Evolutionary conservation across 35 echinoderm and acorn worm genomes (phyloP).

Genomic region (Holothuria glaberrima): DNA sequence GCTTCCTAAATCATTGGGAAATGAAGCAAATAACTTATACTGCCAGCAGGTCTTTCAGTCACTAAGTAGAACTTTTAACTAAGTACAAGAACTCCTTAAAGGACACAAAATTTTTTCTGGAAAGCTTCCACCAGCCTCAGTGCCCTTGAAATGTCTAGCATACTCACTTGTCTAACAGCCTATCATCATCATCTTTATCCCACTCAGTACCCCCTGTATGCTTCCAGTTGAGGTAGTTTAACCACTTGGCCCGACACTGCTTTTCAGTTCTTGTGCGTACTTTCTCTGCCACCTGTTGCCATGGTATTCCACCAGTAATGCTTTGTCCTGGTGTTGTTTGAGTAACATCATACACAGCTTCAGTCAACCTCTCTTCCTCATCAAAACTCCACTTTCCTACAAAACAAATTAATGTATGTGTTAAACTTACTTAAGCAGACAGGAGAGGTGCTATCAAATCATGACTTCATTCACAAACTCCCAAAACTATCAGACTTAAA

Average conservation of each 20-base stretch:
- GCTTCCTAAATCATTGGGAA: too few species aligned
- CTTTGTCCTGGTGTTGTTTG: constrained; percentile 82
- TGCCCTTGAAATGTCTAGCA: neutral
- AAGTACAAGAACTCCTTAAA: too few species aligned
- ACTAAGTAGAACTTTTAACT: too few species aligned
- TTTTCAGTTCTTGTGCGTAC: constrained; percentile 97
- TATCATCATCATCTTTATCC: constrained; percentile 83
- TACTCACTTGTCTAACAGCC: constrained; percentile 81
- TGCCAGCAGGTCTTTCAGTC: too few species aligned
- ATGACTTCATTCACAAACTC: too few species aligned
- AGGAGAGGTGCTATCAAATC: too few species aligned
- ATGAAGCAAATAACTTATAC: too few species aligned
- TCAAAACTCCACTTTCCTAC: constrained; percentile 87
- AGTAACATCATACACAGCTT: constrained; percentile 82
- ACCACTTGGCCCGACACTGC: constrained; percentile 96
- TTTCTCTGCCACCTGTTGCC: constrained; percentile 88
- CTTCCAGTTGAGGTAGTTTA: constrained; percentile 99
- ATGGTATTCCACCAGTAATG: constrained; percentile 93
- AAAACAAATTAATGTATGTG: too few species aligned
- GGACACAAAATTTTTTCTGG: too few species aligned
- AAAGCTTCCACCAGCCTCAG: neutral
- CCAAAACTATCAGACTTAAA: too few species aligned
- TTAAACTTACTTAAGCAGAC: too few species aligned
- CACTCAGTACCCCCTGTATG: constrained; percentile 91
- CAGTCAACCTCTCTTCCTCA: constrained; percentile 79